phyloP scores from a whole-genome alignment of 1,140 invertebrate species.

The Pseudachorutes palmiensis region DNA sequence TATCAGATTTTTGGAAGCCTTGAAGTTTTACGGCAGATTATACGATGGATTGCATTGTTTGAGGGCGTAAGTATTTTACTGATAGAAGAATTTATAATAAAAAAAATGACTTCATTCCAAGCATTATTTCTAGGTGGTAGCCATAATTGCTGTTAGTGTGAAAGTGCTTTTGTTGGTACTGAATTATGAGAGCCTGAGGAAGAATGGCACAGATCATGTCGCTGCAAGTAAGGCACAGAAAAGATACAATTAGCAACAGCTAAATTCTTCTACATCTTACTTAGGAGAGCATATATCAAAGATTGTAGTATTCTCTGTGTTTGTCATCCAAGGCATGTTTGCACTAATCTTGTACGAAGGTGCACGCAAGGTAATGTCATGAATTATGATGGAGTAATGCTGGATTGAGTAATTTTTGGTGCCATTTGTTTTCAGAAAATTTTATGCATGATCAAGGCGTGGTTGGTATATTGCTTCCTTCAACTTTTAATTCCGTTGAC shows the following conservation, averaged over 20 bases:
- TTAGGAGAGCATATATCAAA: background rate
- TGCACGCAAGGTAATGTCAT: background rate
- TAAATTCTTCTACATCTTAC: background rate
- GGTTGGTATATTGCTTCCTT: background rate
- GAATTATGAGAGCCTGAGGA: background rate
- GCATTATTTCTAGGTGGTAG: background rate
- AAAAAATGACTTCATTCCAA: background rate
- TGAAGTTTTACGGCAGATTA: background rate
- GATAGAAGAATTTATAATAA: background rate
- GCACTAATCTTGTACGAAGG: background rate
- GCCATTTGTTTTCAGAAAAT: background rate
- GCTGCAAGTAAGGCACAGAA: background rate
- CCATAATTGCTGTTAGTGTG: background rate
- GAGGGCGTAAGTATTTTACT: background rate
- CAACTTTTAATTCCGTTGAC: background rate
- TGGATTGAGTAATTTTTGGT: too few relatives aligned
- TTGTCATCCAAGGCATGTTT: background rate
- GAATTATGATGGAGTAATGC: background rate
- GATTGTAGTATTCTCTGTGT: background rate
- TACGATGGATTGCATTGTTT: background rate
- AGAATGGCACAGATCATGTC: background rate
- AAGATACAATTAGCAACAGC: background rate
- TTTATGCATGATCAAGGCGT: background rate
- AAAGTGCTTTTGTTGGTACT: background rate
- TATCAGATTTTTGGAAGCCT: background rate